Evolutionary conservation across 1,140 invertebrate species (phyloP), one percentile per base, ranked within the genome.

Genomic region (Lepidostoma basale): DNA sequence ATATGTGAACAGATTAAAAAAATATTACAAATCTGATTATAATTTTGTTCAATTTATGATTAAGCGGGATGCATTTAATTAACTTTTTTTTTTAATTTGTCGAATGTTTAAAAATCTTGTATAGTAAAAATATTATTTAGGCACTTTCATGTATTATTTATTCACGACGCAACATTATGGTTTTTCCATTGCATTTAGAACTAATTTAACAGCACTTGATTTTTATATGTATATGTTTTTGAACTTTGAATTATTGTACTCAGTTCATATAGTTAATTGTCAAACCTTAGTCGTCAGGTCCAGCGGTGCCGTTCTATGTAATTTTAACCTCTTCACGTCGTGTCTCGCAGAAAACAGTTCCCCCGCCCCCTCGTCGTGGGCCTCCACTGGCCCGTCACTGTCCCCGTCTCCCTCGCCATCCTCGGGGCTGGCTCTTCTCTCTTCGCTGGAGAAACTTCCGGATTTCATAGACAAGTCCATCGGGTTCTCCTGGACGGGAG

Each of bases 391-490:
- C 33, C 80, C 84, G 14, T 81, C 83, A 58, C 83, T 87, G 28
- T 77, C 82, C 0, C 81, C 83, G 14, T 81, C 78, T 56, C 75
- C 69, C 64, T 81, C 75, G 4, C 80, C 78, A 12, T 78, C 76
- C 14, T 72, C 69, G 16, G 78, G 78, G 1, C 76, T 71, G 9
- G 85, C 58, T 74, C 78, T 75, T 72, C 82, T 73, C 10, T 80
- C 81, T 3, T 81, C 81, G 72, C 81, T 83, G 12, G 82, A 81
- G 36, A 81, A 80, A 18, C 85, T 85, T 28, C 82, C 81, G 2
- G 84, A 85, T 74, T 89, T 91, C 79, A 91, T 89, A 3, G 89
- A 91, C 39, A 93, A 79, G 75, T 93, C 91, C 72, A 93, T 93
- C n/a, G 91, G 92, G 74, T 90, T 87, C 62, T 92, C 89, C 76